Conservation (phyloP, 2,113 vertebrate genomes). For the Cacatua alba region DNA sequence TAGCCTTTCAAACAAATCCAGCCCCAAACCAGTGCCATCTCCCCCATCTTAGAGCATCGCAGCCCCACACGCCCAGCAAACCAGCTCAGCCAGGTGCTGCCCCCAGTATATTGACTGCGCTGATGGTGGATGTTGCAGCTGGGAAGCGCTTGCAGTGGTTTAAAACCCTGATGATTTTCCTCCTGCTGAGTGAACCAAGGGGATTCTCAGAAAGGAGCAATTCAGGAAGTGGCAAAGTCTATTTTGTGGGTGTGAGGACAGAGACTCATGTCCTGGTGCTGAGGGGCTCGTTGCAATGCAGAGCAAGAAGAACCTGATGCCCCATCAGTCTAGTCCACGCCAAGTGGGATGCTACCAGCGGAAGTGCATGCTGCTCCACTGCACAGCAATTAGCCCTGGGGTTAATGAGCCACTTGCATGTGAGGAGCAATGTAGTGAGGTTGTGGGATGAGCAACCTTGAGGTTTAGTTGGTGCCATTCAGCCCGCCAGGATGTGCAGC, state of each 20-base stretch:
- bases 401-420: not conserved
- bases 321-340: accelerated
- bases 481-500: accelerated
- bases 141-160: accelerated
- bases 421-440: not conserved
- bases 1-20: not conserved
- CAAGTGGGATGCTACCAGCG: accelerated
- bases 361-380: not conserved
- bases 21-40: not conserved
- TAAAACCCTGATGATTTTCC: not conserved
- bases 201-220: not conserved
- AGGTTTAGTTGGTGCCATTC: too few species aligned
- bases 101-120: accelerated
- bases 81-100: not conserved
- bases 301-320: not conserved
- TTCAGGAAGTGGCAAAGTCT: not conserved
- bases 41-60: not conserved
- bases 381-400: not conserved
- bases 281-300: not conserved
- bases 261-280: not conserved
- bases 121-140: too few species aligned
- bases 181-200: not conserved
- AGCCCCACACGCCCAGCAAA: not conserved
- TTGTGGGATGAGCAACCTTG: not conserved
- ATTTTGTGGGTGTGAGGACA: accelerated